Conservation (phyloP, 2,113 vertebrate genomes). For the Prietella phreatophila region DNA sequence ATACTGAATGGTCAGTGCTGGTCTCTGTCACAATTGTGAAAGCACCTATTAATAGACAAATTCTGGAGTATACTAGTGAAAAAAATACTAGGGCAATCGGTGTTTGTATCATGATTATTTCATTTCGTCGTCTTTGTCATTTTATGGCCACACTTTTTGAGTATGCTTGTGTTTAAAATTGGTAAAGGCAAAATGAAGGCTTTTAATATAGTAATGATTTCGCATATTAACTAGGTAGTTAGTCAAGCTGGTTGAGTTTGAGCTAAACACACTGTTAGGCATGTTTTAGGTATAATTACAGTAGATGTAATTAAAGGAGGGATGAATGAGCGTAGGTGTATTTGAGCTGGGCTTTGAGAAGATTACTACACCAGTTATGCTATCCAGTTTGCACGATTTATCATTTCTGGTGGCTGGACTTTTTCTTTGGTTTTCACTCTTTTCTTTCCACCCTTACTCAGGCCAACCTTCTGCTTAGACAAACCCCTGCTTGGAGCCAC, state of each 20-base stretch:
- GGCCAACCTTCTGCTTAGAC: neutral
- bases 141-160: slow-evolving; percentile 55
- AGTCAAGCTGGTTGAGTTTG: neutral
- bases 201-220: neutral
- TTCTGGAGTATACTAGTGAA: neutral
- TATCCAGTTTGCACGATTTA: neutral
- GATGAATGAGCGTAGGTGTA: neutral
- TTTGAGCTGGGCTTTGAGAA: neutral
- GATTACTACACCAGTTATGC: neutral
- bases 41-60: neutral
- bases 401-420: neutral
- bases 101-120: neutral
- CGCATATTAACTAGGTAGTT: neutral
- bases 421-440: neutral
- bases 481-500: neutral
- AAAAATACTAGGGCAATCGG: too few species aligned
- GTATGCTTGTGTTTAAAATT: slow-evolving; percentile 59
- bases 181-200: slow-evolving; percentile 60
- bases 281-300: neutral
- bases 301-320: neutral
- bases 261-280: neutral
- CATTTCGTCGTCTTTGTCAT: slow-evolving; percentile 57
- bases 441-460: neutral
- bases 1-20: slow-evolving; percentile 86
- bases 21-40: slow-evolving; percentile 72